Base-by-base conservation (phyloP, 2,797 vertebrate genomes). In the Hippoglossus hippoglossus region DNA sequence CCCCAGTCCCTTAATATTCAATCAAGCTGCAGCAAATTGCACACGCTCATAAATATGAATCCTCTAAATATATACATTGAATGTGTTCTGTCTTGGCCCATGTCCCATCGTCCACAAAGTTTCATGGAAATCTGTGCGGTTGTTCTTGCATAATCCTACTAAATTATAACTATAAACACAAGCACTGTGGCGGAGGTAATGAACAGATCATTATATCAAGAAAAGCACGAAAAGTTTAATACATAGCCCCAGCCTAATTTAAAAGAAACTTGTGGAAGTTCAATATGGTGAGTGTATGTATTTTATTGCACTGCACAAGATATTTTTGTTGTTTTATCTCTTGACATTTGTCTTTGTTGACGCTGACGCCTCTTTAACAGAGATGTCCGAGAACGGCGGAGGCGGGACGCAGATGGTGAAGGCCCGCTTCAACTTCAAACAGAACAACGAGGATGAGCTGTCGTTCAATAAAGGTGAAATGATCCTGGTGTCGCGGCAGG, bases 381-480 rank as follows among this genome's bases (percentile, higher is more conserved):
- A 99, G 83, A 99, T 99, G 98, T 95, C 96, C 0, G 97, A 99
- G 92, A 99, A 98, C 90, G 97, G 97, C 64, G 94, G 94, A 36
- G 82, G 87, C 0, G 90, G 90, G 73, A 96, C 96, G 85, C 81
- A 94, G 91, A 88, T 98, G 92, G 98, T 99, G 82, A 99, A 98
- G 90, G 98, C 97, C 26, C 96, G 96, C 91, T 99, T 98, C 92
- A 97, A 97, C 93, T 99, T 99, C 92, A 98, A 98, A 89, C 97
- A 99, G 93, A 98, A 96, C 86, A 99, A 99, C 12, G 97, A 99
- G 87, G 98, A 99, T 44, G 98, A 99, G 82, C 94, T 99, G 75
- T 98, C 97, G 0, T 98, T 99, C 87, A 94, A 64, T 87, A 99
- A 99, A 94, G 98, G 98, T 6, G 98, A 99, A 56, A 76, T 98